Evolutionary conservation across 2,113 vertebrate genomes (phyloP).

Genomic region (Rattus norvegicus): GRCr8 NC_086036.1:80125001-80125500

Average conservation of each 20-base stretch:
- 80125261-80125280: neutral
- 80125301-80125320: neutral
- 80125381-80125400: neutral
- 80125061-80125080: neutral
- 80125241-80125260: neutral
- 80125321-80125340: neutral
- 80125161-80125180: neutral
- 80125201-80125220: neutral
- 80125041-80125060: neutral
- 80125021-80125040: neutral
- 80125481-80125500: neutral
- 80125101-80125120: neutral
- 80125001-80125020: neutral
- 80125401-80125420: neutral
- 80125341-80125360: neutral
- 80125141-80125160: too few species aligned
- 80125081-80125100: neutral
- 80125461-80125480: neutral
- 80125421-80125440: neutral
- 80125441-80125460: neutral
- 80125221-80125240: too few species aligned
- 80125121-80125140: neutral
- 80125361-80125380: too few species aligned
- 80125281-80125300: neutral
- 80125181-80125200: too few species aligned